A percentile compares a stretch with the other conserved stretches of the same genome.
Conservation (phyloP, 2,888 invertebrate genomes). For the Agrotis segetum region DNA sequence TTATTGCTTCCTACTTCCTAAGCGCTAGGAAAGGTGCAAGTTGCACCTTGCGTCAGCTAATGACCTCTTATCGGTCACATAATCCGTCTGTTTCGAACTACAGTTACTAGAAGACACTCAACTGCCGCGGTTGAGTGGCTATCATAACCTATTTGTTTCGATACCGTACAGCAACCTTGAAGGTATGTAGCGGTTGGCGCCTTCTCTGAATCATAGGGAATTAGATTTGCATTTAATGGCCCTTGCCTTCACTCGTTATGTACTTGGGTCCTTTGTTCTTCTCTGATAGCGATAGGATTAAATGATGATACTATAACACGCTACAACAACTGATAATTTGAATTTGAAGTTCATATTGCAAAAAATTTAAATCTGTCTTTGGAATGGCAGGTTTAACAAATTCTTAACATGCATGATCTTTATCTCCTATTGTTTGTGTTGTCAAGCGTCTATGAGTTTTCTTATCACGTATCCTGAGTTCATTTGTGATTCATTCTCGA, state of each 20-base stretch:
- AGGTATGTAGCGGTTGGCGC: slow-evolving; percentile 63
- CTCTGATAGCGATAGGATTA: slow-evolving; percentile 7
- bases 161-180: slow-evolving; percentile 72
- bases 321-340: no score
- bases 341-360: neutral
- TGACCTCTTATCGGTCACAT: slow-evolving; percentile 72
- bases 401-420: neutral
- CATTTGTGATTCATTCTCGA: slow-evolving; percentile 44
- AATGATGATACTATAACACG: neutral
- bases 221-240: slow-evolving; percentile 68
- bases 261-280: slow-evolving; percentile 38
- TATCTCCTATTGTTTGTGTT: slow-evolving; percentile 26
- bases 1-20: slow-evolving; percentile 42
- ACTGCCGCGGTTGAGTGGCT: slow-evolving; percentile 70
- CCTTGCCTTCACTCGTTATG: slow-evolving; percentile 32
- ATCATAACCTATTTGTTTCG: slow-evolving; percentile 61
- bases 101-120: slow-evolving; percentile 70
- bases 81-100: slow-evolving; percentile 60
- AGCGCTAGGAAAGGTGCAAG: slow-evolving; percentile 51
- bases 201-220: slow-evolving; percentile 69
- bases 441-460: slow-evolving; percentile 25
- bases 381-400: neutral
- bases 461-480: slow-evolving; percentile 26
- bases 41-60: slow-evolving; percentile 68
- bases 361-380: neutral